Conservation (phyloP, 2,113 vertebrate species). For the Archilochus colubris region DNA sequence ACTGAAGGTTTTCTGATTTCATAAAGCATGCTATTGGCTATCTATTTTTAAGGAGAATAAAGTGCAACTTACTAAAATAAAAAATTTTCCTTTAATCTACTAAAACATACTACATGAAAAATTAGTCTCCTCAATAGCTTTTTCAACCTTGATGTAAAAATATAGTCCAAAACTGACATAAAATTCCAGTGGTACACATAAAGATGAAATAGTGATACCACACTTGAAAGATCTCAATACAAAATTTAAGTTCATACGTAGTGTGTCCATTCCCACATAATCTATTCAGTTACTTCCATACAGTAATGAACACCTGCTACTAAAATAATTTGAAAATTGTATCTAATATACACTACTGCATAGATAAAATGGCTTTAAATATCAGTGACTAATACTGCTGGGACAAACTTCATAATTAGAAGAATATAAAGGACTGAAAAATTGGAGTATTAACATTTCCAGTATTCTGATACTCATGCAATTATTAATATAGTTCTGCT, state of each 20-base stretch:
- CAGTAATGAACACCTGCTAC: neutral
- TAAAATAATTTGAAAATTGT: neutral
- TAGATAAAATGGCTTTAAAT: neutral
- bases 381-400: neutral
- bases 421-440: neutral
- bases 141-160: neutral
- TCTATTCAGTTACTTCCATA: neutral
- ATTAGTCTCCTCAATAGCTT: neutral
- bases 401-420: neutral
- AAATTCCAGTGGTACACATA: neutral
- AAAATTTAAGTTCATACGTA: neutral
- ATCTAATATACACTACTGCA: neutral
- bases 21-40: neutral
- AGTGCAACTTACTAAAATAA: neutral
- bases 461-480: neutral
- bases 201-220: neutral
- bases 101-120: neutral
- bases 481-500: neutral
- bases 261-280: neutral
- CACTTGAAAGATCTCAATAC: neutral
- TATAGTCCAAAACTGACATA: neutral
- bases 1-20: neutral
- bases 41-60: neutral
- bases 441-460: neutral
- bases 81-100: neutral